Evolutionary conservation across 2,113 vertebrate genomes (phyloP), one percentile per base, ranked within the genome.

Genomic region (Cavia aperea): DNA sequence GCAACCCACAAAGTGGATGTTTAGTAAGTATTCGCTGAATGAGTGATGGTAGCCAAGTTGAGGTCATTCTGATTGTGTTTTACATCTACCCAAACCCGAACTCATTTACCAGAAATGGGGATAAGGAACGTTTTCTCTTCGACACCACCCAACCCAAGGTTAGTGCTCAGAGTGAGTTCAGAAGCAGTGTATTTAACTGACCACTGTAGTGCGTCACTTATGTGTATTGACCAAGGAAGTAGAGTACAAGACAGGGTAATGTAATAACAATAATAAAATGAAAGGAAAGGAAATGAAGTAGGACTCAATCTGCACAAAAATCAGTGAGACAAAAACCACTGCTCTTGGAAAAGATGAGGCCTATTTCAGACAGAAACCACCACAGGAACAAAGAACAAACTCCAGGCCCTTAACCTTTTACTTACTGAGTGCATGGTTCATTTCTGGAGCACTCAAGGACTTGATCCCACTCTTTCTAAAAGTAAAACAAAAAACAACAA

Each of bases 1-100:
- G n/a, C 2, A 0, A 4, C 54, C 46, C 51, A 56, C 21, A 36
- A 0, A 4, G 63, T 1, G 39, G n/a, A 3, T 4, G 6, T 15
- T 81, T 33, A 29, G 31, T 72, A 72, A n/a, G n/a, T 39, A 24
- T 92, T 43, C 79, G 36, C 31, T 66, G 70, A 93, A 83, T 23
- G 90, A 83, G 39, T n/a, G 51, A 15, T 56, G 43, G 58, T 77
- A 79, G 14, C 5, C 4, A n/a, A 65, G 24, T 51, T 29, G 24
- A 68, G 49, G 31, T 51, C 5, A 7, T 36, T 81, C 62, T 89
- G 49, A 46, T 36, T 24, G 63, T 83, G 36, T 84, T 62, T 54
- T n/a, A 9, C 10, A 6, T 36, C 36, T 9, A 21, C 8, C 16
- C 77, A 60, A 46, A 18, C 29, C 68, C 62, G 21, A 31, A 62